Evolutionary conservation across 2,113 vertebrate genomes (phyloP).

Genomic region (Nerophis lumbriciformis): DNA sequence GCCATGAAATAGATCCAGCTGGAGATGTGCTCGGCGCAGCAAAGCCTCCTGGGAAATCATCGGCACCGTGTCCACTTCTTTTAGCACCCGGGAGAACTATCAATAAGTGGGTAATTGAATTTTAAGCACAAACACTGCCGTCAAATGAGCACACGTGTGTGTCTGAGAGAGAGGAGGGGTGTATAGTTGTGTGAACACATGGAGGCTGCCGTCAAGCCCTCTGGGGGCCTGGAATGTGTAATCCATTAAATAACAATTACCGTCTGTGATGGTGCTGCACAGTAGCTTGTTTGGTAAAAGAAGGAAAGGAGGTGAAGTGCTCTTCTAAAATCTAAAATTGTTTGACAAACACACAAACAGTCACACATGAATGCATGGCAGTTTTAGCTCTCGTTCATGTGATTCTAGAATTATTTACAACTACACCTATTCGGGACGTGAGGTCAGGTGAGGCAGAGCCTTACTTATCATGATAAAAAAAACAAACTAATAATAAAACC

Average conservation of each 20-base stretch:
- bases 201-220: slow-evolving; percentile 76
- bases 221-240: slow-evolving; percentile 85
- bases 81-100: slow-evolving; percentile 95
- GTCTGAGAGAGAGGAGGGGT: slow-evolving; percentile 67
- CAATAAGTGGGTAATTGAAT: slow-evolving; percentile 99
- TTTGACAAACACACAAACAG: neutral
- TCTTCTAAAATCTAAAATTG: neutral
- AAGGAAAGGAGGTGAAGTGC: slow-evolving; percentile 11
- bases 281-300: slow-evolving; percentile 33
- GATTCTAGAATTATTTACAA: too few species aligned
- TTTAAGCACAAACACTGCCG: slow-evolving; percentile 95
- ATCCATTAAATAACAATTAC: slow-evolving; percentile 99
- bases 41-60: slow-evolving; percentile 92
- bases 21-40: slow-evolving; percentile 87
- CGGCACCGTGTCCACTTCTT: slow-evolving; percentile 85
- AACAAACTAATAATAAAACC: too few species aligned
- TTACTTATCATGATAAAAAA: too few species aligned
- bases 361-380: neutral
- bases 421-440: too few species aligned
- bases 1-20: slow-evolving; percentile 74
- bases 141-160: slow-evolving; percentile 61
- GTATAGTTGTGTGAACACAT: slow-evolving; percentile 70
- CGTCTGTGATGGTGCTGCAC: slow-evolving; percentile 50
- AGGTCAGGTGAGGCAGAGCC: too few species aligned
- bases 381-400: neutral